These are phyloP conservation scores for Drosophila kanapiae DNA, from an alignment of 1,140 invertebrate species.

Conservation along the genomic window DNA sequence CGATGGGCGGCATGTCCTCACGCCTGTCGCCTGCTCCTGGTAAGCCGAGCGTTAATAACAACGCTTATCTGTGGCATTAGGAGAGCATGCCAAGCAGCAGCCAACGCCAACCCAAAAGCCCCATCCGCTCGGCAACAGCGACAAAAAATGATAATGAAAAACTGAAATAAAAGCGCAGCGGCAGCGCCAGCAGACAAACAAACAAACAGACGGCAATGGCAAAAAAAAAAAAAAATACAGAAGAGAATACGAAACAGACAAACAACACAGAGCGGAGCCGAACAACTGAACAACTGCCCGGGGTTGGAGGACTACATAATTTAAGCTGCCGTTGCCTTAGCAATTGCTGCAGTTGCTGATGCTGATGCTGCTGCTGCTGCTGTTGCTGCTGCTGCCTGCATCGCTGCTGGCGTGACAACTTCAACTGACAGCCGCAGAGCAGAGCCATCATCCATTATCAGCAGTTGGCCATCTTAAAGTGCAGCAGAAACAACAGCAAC, in stretches of 20 bases:
- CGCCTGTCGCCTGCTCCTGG: slow-evolving; percentile 63
- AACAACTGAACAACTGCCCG: slow-evolving; percentile 19
- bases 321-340: slow-evolving; percentile 69
- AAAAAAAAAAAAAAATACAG: slow-evolving; percentile 26
- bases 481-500: slow-evolving; percentile 50
- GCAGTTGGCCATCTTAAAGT: slow-evolving; percentile 83
- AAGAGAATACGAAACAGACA: slow-evolving; percentile 52
- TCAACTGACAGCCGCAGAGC: slow-evolving; percentile 79
- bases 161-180: slow-evolving; percentile 82
- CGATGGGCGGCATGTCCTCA: slow-evolving; percentile 54
- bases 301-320: slow-evolving; percentile 55
- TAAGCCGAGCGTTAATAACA: slow-evolving; percentile 84
- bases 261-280: slow-evolving; percentile 46
- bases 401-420: slow-evolving; percentile 77
- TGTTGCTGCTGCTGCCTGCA: slow-evolving; percentile 41
- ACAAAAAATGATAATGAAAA: slow-evolving; percentile 80
- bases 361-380: slow-evolving; percentile 27
- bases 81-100: slow-evolving; percentile 72
- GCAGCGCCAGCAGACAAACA: slow-evolving; percentile 67
- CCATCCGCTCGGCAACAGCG: slow-evolving; percentile 24
- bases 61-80: slow-evolving; percentile 83
- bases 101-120: slow-evolving; percentile 12
- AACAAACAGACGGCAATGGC: slow-evolving; percentile 49
- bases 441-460: slow-evolving; percentile 83
- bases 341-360: slow-evolving; percentile 36